Base-by-base conservation (phyloP, 2,888 invertebrate genomes). In the Camponotus fellah region DNA sequence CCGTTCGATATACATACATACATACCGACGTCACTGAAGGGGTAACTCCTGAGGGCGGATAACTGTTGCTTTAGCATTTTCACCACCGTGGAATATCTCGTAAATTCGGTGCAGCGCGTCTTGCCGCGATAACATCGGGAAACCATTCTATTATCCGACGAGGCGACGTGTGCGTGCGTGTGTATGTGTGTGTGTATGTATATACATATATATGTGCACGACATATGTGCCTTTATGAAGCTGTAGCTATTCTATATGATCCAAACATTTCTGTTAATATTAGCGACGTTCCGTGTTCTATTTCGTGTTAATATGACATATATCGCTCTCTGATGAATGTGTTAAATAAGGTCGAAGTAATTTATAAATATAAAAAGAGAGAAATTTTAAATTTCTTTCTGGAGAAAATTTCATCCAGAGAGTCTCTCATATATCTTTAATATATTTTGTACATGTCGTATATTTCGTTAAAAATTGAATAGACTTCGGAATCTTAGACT, bases 1-100 rank as follows among this genome's bases (percentile, higher is more conserved):
- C 17, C n/a, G n/a, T 56, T 56, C 46, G 21, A 21, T 71, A 81
- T 43, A 65, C 65, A 40, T 64, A 53, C 43, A 43, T 40, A 62
- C 40, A 64, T 68, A 64, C 66, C 26, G 17, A 37, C 62, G 21
- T 32, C 21, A 49, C 68, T 32, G 34, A 46, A 56, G 60, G 64
- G 40, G 10, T 10, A 21, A 60, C 32, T 37, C 43, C 40, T 26
- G 32, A 26, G 58, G 74, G 49, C 68, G 83, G 84, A 83, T 87
- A 86, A 90, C 89, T 86, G 88, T 91, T 89, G 91, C 90, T 89
- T 84, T 85, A 89, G 82, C 86, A 82, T 90, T 91, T 90, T 89
- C 88, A 84, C 83, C 90, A 84, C 84, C 85, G 83, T 84, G 46
- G 84, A 83, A 88, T 90, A 86, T 86, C 90, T 87, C 87, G 86